These are phyloP conservation scores for Diorhabda elongata DNA, from an alignment of 1,140 invertebrate genomes.

Conservation along the genomic window DNA sequence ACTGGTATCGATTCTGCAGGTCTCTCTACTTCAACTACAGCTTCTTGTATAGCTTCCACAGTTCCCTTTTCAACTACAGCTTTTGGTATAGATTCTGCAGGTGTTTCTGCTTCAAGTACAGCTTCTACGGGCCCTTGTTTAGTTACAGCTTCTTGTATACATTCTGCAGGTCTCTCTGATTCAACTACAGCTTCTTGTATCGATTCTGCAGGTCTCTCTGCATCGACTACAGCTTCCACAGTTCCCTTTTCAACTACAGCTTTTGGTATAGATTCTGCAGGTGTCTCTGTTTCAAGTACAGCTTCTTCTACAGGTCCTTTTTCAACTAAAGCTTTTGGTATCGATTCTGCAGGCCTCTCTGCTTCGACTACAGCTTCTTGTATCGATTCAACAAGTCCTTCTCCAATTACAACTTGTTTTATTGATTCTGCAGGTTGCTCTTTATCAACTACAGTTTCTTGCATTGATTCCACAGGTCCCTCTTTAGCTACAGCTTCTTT, in stretches of 20 bases:
- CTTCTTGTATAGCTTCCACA: no score
- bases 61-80: neutral
- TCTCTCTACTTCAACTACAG: neutral
- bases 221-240: neutral
- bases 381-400: neutral
- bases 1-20: no score
- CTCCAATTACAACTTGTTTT: neutral
- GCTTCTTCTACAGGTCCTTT: neutral
- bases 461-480: neutral
- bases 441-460: neutral
- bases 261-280: neutral
- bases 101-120: neutral
- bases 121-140: neutral
- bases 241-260: neutral
- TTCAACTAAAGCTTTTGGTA: neutral
- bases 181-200: neutral
- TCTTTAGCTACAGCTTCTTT: neutral
- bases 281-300: neutral
- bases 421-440: neutral
- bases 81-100: neutral
- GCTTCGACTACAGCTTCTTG: neutral
- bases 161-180: neutral
- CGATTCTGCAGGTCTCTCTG: neutral
- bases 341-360: neutral
- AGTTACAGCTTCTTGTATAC: neutral